Base-by-base conservation (phyloP, 2,113 vertebrate genomes). In the Cyanistes caeruleus region DNA sequence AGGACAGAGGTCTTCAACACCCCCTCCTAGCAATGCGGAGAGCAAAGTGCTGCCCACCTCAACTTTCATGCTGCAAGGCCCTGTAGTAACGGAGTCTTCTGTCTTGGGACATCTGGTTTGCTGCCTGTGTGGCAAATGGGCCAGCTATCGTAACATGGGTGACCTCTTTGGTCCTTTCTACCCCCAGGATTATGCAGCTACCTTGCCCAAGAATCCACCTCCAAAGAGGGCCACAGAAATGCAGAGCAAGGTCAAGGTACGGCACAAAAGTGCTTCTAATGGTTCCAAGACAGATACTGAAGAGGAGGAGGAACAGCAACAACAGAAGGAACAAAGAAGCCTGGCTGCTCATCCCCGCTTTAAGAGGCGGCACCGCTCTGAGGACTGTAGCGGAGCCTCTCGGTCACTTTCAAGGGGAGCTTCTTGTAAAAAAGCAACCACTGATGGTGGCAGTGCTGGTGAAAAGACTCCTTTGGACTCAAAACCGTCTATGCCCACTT, bases 111-210 rank as follows among this genome's bases (percentile, higher is more conserved):
- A 98, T 76, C 98, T 99, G 91, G 98, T 99, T 46, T 99, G 99
- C 95, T 99, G 99, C 97, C 98, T 99, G 43, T 99, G 99, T 95
- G 99, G 99, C 96, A 99, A 99, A 97, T 99, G 99, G 99, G 99
- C 99, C 87, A 99, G 99, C 97, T 99, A 99, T 95, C 99, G 99
- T 93, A 99, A 99, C 96, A 99, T 99, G 81, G 99, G 99, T 51
- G 99, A 99, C 97, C 99, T 99, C 78, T 99, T 99, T 69, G 99
- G 99, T 92, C 99, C 99, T 63, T 99, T 99, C 97, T 99, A 99
- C 95, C 99, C 99, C 65, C 99, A 99, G 87, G 99, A 99, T 97
- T 99, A 99, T 9, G 99, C 98, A 65, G 98, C 99, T 91, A 99
- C 98, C 69, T 98, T 99, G 83, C 99, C 99, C 88, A 99, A 99